These are phyloP conservation scores for Drosophila birchii DNA, from an alignment of 2,888 invertebrate genomes.

Conservation along the genomic window DNA sequence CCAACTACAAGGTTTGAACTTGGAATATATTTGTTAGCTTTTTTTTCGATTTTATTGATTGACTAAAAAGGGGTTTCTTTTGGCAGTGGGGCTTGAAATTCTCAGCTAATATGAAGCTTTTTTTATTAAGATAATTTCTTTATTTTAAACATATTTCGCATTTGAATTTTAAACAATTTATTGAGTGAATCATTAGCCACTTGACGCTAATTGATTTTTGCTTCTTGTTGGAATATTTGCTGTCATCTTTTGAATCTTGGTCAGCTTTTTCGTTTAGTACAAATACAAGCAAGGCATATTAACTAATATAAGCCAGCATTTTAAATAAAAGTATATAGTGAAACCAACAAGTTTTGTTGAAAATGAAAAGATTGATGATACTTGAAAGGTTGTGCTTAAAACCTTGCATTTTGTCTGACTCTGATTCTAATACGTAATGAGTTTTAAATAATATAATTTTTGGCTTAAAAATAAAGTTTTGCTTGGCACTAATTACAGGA, in stretches of 20 bases:
- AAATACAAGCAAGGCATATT: neutral
- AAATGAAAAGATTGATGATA: constrained; percentile 20
- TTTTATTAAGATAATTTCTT: neutral
- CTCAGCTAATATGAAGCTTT: neutral
- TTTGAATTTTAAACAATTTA: neutral
- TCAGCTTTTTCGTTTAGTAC: constrained; percentile 1
- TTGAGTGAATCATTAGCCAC: constrained; percentile 19
- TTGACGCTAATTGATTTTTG: constrained; percentile 13
- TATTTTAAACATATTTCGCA: neutral
- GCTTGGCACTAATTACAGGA: neutral
- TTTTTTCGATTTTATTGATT: neutral
- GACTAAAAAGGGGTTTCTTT: neutral
- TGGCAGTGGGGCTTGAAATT: neutral
- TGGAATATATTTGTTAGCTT: neutral
- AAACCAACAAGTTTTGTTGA: neutral
- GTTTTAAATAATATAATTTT: neutral
- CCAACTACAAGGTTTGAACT: neutral
- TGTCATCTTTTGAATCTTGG: constrained; percentile 3
- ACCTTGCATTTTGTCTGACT: neutral
- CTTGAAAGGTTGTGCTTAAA: neutral
- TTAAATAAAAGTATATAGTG: neutral
- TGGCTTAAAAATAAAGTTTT: neutral
- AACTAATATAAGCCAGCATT: constrained; percentile 3
- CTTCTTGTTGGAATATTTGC: constrained; percentile 1
- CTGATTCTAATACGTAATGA: neutral